phyloP scores from a whole-genome alignment of 2,113 vertebrate genomes.

The Sinocyclocheilus rhinocerous region DNA sequence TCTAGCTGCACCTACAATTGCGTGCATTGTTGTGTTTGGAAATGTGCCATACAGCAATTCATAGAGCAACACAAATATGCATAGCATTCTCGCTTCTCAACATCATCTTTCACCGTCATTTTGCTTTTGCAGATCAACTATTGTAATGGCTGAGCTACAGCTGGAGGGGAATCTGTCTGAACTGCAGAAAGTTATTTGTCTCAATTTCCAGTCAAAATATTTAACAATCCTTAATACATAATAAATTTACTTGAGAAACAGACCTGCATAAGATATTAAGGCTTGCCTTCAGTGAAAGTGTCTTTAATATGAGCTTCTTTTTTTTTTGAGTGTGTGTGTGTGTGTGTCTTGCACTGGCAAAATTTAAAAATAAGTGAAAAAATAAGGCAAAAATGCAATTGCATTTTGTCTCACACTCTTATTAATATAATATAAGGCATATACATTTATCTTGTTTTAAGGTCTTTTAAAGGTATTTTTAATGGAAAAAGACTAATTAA shows the following conservation, averaged over 20 bases:
- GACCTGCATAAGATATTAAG: not conserved
- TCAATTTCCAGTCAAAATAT: no score
- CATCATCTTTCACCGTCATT: not conserved
- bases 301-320: no score
- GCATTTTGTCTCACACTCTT: no score
- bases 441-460: no score
- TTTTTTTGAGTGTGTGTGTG: not conserved
- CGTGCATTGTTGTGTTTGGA: not conserved
- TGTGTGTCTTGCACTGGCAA: no score
- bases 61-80: not conserved
- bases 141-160: not conserved
- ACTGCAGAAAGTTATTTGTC: not conserved
- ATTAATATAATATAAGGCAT: no score
- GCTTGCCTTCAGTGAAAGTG: not conserved
- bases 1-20: not conserved
- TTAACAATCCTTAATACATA: not conserved
- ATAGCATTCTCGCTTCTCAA: not conserved
- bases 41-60: not conserved
- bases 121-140: not conserved
- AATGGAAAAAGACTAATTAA: not conserved
- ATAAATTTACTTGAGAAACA: not conserved
- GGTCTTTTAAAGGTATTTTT: no score
- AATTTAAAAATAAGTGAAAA: no score
- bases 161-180: not conserved
- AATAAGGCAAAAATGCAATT: no score